Conservation (phyloP, 2,888 invertebrate genomes). For the Pemphredon lugubris region DNA sequence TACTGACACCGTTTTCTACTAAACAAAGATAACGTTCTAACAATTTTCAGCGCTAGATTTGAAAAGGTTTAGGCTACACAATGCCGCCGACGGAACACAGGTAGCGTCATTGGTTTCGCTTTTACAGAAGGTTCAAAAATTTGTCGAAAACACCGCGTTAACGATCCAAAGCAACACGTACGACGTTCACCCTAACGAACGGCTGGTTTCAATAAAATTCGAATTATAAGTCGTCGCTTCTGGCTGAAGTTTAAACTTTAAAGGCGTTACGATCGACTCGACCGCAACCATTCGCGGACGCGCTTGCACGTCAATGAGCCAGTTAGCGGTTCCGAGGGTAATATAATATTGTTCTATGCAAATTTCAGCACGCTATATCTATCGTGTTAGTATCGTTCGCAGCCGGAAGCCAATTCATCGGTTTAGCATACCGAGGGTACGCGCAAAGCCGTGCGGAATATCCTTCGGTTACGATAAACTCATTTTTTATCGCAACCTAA, state of each 20-base stretch:
- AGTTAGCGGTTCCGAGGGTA: conserved; percentile 53
- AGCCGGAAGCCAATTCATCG: conserved; percentile 45
- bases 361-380: conserved; percentile 44
- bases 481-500: conserved; percentile 15
- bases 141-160: too few species aligned
- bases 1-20: too few species aligned
- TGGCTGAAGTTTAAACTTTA: conserved; percentile 24
- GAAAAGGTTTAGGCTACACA: too few species aligned
- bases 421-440: conserved; percentile 9
- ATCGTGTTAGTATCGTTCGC: conserved; percentile 29
- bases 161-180: too few species aligned
- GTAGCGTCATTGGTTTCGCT: too few species aligned
- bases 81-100: too few species aligned
- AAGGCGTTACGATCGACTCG: conserved; percentile 30
- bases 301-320: conserved; percentile 52
- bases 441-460: conserved; percentile 3
- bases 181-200: too few species aligned
- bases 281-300: conserved; percentile 31
- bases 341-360: conserved; percentile 67
- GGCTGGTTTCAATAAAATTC: too few species aligned
- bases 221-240: too few species aligned
- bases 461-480: conserved; percentile 27
- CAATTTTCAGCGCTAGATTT: too few species aligned
- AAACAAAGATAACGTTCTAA: too few species aligned
- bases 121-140: too few species aligned